A percentile compares a stretch with the other conserved stretches of the same genome.
Evolutionary conservation across 2,888 invertebrate genomes (phyloP).

Genomic region (Drosophila cracens): DNA sequence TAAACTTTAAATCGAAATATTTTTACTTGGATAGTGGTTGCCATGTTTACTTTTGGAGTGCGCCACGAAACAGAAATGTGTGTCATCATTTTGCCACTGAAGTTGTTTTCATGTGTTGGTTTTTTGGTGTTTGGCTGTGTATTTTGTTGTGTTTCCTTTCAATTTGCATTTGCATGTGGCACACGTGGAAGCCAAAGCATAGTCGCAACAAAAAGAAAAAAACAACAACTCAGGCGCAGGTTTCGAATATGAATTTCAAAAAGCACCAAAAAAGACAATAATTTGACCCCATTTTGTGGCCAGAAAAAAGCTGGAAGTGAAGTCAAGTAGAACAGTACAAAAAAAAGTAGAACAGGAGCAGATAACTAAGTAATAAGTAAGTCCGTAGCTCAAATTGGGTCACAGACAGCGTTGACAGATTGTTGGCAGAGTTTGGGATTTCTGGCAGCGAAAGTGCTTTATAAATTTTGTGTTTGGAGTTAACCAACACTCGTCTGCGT

Average conservation of each 20-base stretch:
- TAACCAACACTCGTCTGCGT: conserved; percentile 11
- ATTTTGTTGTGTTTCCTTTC: conserved; percentile 5
- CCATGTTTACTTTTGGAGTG: neutral
- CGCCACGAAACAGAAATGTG: conserved; percentile 34
- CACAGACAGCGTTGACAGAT: conserved; percentile 33
- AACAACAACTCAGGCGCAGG: conserved; percentile 43
- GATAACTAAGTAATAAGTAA: conserved; percentile 3
- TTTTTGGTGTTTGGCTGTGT: conserved; percentile 19
- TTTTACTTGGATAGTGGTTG: neutral
- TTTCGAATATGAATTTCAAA: conserved; percentile 36
- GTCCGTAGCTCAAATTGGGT: conserved; percentile 32
- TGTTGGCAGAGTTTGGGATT: conserved; percentile 3
- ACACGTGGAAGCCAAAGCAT: conserved; percentile 31
- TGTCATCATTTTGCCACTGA: conserved; percentile 51
- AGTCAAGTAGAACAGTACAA: conserved; percentile 3
- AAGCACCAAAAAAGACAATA: conserved; percentile 25
- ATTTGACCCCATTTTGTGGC: conserved; percentile 65
- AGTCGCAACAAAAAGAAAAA: conserved; percentile 36
- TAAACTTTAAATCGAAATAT: neutral
- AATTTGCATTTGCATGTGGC: conserved; percentile 53
- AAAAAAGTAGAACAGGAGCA: neutral
- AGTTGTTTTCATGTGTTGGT: conserved; percentile 9
- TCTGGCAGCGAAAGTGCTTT: conserved; percentile 46
- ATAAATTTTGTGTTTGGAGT: conserved; percentile 7
- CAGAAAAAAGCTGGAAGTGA: conserved; percentile 34